phyloP scores from a whole-genome alignment of 2,113 vertebrate species.

The Platycercus adscitus region DNA sequence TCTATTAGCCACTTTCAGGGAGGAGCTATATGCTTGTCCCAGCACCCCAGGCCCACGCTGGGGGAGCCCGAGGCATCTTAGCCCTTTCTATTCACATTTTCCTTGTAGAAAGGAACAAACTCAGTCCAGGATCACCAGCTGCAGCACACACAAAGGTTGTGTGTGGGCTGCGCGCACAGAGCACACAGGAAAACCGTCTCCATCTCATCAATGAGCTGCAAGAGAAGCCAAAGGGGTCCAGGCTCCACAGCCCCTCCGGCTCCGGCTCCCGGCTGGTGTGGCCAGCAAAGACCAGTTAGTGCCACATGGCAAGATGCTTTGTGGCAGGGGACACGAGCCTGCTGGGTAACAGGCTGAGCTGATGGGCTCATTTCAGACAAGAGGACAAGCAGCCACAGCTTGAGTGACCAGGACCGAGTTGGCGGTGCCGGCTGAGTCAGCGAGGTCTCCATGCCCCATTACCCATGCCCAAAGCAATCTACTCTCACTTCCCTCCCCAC shows the following conservation, averaged over 20 bases:
- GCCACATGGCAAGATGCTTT: neutral
- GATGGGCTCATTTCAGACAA: constrained; percentile 13
- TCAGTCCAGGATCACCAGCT: neutral
- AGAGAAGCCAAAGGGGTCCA: neutral
- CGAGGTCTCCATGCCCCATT: constrained; percentile 62
- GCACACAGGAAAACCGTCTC: neutral
- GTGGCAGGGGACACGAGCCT: constrained; percentile 27
- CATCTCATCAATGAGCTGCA: neutral
- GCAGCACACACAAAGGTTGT: neutral
- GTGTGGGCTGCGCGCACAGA: neutral
- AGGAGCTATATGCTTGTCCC: constrained; percentile 75
- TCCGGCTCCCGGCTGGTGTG: neutral
- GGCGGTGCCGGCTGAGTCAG: neutral
- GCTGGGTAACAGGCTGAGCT: neutral
- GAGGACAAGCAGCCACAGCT: constrained; percentile 15
- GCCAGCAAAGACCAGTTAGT: neutral
- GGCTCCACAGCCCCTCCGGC: neutral
- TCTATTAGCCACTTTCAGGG: constrained; percentile 83
- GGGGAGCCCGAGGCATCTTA: constrained; percentile 70
- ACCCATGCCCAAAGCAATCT: constrained; percentile 51
- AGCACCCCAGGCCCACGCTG: constrained; percentile 73
- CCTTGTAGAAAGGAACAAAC: neutral
- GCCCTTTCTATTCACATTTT: constrained; percentile 49
- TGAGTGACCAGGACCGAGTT: constrained; percentile 8
- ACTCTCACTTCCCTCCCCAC: neutral